phyloP scores from a whole-genome alignment of 2,888 invertebrate genomes.

The Xestia xanthographa region DNA sequence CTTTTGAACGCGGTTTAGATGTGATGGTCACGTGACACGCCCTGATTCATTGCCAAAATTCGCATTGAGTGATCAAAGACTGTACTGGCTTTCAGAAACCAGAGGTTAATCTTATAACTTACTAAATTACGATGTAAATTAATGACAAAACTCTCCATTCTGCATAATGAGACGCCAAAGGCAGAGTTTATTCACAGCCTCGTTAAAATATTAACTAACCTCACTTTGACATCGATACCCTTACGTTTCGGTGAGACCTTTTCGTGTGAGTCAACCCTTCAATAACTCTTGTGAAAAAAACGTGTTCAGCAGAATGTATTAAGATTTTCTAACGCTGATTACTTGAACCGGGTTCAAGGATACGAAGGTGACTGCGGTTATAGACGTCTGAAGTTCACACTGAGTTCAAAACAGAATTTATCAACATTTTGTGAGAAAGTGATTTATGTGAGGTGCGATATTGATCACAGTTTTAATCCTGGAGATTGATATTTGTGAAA shows the following conservation, averaged over 20 bases:
- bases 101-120: constrained; percentile 8
- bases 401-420: constrained; percentile 55
- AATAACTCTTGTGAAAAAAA: constrained; percentile 36
- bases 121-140: constrained; percentile 17
- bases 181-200: constrained; percentile 10
- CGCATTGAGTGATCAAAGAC: not conserved
- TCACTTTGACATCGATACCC: constrained; percentile 60
- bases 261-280: constrained; percentile 38
- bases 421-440: constrained; percentile 43
- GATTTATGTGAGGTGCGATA: constrained; percentile 43
- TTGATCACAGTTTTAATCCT: constrained; percentile 42
- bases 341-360: constrained; percentile 52
- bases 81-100: constrained; percentile 1
- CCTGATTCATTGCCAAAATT: not conserved
- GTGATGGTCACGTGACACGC: not conserved
- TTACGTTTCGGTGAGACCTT: constrained; percentile 30
- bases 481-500: constrained; percentile 31
- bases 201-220: constrained; percentile 43
- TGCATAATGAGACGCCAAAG: constrained; percentile 17
- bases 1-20: not conserved
- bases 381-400: constrained; percentile 45
- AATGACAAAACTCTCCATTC: constrained; percentile 21
- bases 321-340: constrained; percentile 57
- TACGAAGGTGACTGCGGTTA: constrained; percentile 59
- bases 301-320: constrained; percentile 50